A percentile compares a stretch with the other conserved stretches of the same genome.
These are phyloP conservation scores for Drosophila nebulosa DNA, from an alignment of 1,140 invertebrate genomes.

Conservation along the genomic window DNA sequence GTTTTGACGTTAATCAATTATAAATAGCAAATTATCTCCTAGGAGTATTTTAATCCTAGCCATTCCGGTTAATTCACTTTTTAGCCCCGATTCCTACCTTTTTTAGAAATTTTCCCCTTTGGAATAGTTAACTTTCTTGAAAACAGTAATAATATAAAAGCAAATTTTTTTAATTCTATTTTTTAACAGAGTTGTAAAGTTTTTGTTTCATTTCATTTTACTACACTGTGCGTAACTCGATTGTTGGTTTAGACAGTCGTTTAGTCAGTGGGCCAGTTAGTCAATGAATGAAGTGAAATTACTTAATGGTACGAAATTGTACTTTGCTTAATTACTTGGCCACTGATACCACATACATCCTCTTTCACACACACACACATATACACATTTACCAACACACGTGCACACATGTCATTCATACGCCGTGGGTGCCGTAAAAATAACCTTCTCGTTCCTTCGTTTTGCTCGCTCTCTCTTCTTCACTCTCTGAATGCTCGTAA, in stretches of 20 bases:
- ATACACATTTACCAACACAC: conserved; percentile 11
- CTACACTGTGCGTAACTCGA: background rate
- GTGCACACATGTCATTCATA: conserved; percentile 61
- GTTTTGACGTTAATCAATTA: too few species aligned
- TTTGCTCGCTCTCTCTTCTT: background rate
- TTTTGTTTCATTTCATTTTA: background rate
- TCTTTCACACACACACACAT: conserved; percentile 5
- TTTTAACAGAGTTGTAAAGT: too few species aligned
- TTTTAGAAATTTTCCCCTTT: too few species aligned
- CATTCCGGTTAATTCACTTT: too few species aligned
- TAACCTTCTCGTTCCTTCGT: conserved; percentile 43
- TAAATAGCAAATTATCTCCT: too few species aligned
- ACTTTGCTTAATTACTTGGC: conserved; percentile 80
- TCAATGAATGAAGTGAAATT: conserved; percentile 77
- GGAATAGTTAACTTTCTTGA: too few species aligned
- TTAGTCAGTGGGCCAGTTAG: conserved; percentile 39
- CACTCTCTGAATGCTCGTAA: conserved; percentile 60
- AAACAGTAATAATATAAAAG: too few species aligned
- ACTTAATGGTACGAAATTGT: conserved; percentile 79
- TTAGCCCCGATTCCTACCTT: too few species aligned
- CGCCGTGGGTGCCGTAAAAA: conserved; percentile 69
- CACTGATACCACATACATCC: conserved; percentile 50
- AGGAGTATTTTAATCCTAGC: too few species aligned
- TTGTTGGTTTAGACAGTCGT: conserved; percentile 12
- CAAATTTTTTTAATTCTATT: too few species aligned